phyloP scores from a whole-genome alignment of 2,888 invertebrate genomes.

The Stenoptilia bipunctidactyla region DNA sequence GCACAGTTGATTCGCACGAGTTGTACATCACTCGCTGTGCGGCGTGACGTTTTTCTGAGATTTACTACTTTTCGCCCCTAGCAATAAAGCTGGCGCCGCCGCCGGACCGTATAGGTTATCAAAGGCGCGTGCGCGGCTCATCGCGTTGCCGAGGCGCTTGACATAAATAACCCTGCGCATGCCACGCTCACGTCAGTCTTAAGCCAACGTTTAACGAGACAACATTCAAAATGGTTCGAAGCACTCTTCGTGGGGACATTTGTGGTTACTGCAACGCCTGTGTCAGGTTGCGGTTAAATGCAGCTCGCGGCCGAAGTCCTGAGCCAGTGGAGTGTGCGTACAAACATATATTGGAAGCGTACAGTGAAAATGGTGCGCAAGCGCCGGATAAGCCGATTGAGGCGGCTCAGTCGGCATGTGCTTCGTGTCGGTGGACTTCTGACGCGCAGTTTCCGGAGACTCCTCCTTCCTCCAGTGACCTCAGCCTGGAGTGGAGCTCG shows the following conservation, averaged over 20 bases:
- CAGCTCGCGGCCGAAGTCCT: conserved; percentile 50
- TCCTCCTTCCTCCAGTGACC: conserved; percentile 52
- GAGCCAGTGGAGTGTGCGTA: conserved; percentile 60
- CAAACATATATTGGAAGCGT: conserved; percentile 62
- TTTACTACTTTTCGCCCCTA: conserved; percentile 5
- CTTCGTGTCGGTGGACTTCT: conserved; percentile 60
- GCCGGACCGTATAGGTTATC: conserved; percentile 55
- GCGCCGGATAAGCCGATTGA: conserved; percentile 34
- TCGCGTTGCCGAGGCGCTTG: conserved; percentile 23
- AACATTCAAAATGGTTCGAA: conserved; percentile 42
- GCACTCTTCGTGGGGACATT: conserved; percentile 39
- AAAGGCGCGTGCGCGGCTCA: conserved; percentile 54
- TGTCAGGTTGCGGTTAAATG: conserved; percentile 48
- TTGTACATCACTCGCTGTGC: no score
- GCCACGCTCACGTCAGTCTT: conserved; percentile 33
- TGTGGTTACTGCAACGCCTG: conserved; percentile 64
- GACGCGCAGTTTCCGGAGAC: conserved; percentile 62
- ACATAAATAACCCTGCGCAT: conserved; percentile 45
- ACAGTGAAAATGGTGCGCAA: conserved; percentile 25
- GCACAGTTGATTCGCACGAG: no score
- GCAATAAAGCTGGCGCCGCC: conserved; percentile 43
- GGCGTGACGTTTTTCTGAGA: neutral
- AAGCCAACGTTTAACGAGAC: conserved; percentile 26
- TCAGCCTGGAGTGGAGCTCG: conserved; percentile 59
- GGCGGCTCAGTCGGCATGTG: conserved; percentile 42